Base-by-base conservation (phyloP, 64 coral and sea anemone genomes). In the Hydrozoanthus tunicans region DNA sequence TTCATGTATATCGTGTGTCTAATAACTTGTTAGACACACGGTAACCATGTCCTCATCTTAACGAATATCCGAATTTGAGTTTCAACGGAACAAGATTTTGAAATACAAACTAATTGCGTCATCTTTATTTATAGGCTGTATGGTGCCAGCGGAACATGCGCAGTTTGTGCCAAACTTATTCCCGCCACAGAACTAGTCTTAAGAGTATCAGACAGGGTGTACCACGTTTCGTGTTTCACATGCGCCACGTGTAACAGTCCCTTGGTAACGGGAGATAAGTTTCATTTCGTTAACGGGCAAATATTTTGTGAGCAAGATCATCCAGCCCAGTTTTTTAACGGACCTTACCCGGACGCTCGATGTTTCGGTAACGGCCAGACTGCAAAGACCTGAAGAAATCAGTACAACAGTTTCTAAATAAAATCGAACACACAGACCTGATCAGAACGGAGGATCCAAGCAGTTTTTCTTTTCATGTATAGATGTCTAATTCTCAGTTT, bases 181-280 rank as follows among this genome's bases (percentile, higher is more conserved):
- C 69, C 84, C 84, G 84, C 84, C 13, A 88, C 84, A 57, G 84
- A 88, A 25, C 56, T 88, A 12, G 84, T 88, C 27, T 56, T 88
- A 73, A 88, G 84, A 73, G 84, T 88, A 59, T 88, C 56, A 15
- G 84, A 88, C 84, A 88, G 74, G 27, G 84, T 88, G 56, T 88
- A 88, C 24, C 84, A 88, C 84, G 84, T 88, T 1, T 56, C 84
- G 6, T 88, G 84, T 24, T 88, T 88, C 23, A 56, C 84, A 25
- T 88, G 84, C 51, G 84, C 84, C 12, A 88, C 84, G 3, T 88
- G 84, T 13, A 88, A 88, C 56, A 88, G 84, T 60, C 84, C 84
- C n/a, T 25, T 88, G 24, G 84, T 88, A n/a, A 88, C 84, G 0
- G 84, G 84, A 3, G 84, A 88, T n/a, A 74, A 56, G 56, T 88